Evolutionary conservation across 2,113 vertebrate species (phyloP).

Genomic region (Prunella fulvescens): DNA sequence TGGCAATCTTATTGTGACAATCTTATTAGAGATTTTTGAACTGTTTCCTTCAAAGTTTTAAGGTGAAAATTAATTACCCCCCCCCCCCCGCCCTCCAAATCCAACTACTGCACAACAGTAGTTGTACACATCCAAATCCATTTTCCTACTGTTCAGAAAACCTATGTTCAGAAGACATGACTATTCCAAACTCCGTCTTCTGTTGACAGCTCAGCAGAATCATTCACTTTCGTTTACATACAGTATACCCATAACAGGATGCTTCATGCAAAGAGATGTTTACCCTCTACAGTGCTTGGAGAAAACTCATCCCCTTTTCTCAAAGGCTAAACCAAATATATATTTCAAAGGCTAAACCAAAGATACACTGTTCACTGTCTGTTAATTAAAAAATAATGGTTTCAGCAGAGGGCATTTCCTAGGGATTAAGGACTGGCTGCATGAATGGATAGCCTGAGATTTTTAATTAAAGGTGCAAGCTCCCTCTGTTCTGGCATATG

Average conservation of each 20-base stretch:
- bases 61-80: neutral
- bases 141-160: neutral
- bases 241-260: neutral
- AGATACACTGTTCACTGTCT: neutral
- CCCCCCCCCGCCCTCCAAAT: neutral
- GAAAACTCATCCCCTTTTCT: neutral
- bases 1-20: neutral
- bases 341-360: neutral
- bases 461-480: slow-evolving; percentile 48
- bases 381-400: slow-evolving; percentile 37
- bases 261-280: neutral
- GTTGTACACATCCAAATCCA: neutral
- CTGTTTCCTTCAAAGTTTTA: neutral
- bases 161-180: neutral
- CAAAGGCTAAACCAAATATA: neutral
- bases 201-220: neutral
- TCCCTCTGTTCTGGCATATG: slow-evolving; percentile 5
- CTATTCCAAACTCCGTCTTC: neutral
- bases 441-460: neutral
- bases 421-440: neutral
- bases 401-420: neutral
- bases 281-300: neutral
- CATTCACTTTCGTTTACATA: neutral
- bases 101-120: neutral
- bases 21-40: neutral